Evolutionary conservation across 2,113 vertebrate genomes (phyloP).

Genomic region (Megaleporinus macrocephalus): DNA sequence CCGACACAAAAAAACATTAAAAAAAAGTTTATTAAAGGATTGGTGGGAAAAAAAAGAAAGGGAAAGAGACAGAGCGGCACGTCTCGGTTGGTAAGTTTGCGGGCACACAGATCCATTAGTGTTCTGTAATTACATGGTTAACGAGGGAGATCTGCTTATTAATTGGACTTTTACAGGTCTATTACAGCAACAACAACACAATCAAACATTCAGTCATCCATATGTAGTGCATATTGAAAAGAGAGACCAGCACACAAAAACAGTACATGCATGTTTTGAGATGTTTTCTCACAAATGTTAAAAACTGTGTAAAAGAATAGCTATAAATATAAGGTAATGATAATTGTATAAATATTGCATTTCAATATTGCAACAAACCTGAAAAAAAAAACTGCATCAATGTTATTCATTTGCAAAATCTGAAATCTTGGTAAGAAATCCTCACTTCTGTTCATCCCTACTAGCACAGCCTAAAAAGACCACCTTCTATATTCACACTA

Average conservation of each 20-base stretch:
- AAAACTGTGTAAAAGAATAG: too few relatives aligned
- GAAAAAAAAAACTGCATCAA: too few relatives aligned
- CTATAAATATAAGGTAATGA: too few relatives aligned
- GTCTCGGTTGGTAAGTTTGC: background rate
- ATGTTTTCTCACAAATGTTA: background rate
- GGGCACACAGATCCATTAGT: background rate
- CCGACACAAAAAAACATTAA: too few relatives aligned
- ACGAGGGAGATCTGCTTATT: background rate
- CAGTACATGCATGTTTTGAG: background rate
- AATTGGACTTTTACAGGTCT: background rate
- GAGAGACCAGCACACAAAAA: background rate
- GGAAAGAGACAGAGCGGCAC: background rate
- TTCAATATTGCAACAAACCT: too few relatives aligned
- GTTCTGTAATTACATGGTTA: background rate
- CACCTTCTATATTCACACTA: background rate
- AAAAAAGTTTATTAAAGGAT: background rate
- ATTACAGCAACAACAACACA: background rate
- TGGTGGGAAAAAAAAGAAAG: background rate
- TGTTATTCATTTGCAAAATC: too few relatives aligned
- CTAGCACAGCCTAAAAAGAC: background rate
- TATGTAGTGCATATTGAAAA: background rate
- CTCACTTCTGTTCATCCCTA: background rate
- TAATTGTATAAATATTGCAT: too few relatives aligned
- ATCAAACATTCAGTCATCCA: background rate
- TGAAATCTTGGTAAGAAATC: too few relatives aligned